Evolutionary conservation across 2,888 invertebrate species (phyloP).

Genomic region (Notodonta dromedarius): DNA sequence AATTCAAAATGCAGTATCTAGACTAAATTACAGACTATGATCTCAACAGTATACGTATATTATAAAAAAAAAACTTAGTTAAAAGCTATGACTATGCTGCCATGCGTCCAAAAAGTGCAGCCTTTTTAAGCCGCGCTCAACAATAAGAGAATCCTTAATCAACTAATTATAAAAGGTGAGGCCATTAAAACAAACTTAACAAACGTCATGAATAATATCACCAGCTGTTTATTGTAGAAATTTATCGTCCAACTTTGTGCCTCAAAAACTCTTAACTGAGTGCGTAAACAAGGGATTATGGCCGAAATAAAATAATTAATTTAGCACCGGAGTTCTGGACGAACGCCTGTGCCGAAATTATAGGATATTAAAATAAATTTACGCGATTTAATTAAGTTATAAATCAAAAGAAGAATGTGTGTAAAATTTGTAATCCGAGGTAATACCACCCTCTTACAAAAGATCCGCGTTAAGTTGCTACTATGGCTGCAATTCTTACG

Average conservation of each 20-base stretch:
- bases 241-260: slow-evolving; percentile 73
- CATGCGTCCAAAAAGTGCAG: slow-evolving; percentile 32
- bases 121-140: slow-evolving; percentile 42
- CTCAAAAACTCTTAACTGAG: slow-evolving; percentile 74
- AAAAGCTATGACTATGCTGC: neutral
- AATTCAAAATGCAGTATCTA: neutral
- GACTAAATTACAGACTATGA: slow-evolving; percentile 3
- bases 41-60: neutral
- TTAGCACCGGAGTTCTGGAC: slow-evolving; percentile 43
- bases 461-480: too few relatives aligned
- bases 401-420: too few relatives aligned
- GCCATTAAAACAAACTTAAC: slow-evolving; percentile 74
- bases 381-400: neutral
- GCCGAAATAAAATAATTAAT: slow-evolving; percentile 66
- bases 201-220: slow-evolving; percentile 77
- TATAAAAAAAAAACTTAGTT: neutral
- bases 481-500: too few relatives aligned
- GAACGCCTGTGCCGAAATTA: slow-evolving; percentile 24
- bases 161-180: slow-evolving; percentile 68
- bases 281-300: slow-evolving; percentile 74
- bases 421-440: too few relatives aligned
- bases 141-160: slow-evolving; percentile 62
- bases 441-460: too few relatives aligned
- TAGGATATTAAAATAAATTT: neutral
- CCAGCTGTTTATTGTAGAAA: slow-evolving; percentile 75